These are phyloP conservation scores for Orchesella cincta DNA, from an alignment of 1,140 invertebrate species.

Conservation along the genomic window DNA sequence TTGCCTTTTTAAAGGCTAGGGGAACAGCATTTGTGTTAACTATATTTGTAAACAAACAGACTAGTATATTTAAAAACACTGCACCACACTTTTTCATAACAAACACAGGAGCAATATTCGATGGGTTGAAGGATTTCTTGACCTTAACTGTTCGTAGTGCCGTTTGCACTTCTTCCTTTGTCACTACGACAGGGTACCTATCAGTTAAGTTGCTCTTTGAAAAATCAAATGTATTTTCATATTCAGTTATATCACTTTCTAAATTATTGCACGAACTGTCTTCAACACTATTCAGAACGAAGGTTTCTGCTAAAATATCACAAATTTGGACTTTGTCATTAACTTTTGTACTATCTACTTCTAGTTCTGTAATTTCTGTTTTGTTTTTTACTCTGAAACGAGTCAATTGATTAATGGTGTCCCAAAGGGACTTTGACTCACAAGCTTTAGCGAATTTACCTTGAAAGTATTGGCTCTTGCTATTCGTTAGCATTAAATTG, in stretches of 20 bases:
- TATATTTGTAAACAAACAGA: not conserved
- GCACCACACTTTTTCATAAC: not conserved
- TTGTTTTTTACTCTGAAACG: not conserved
- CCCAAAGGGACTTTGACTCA: not conserved
- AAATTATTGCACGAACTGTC: not conserved
- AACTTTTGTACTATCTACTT: not conserved
- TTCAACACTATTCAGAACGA: not conserved
- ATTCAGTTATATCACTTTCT: not conserved
- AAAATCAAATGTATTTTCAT: not conserved
- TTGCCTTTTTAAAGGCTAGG: not conserved
- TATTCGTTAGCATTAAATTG: not conserved
- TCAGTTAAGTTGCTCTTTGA: not conserved
- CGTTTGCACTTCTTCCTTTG: not conserved
- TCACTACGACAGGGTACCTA: too few relatives aligned
- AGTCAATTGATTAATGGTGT: not conserved
- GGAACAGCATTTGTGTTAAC: not conserved
- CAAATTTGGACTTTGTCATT: not conserved
- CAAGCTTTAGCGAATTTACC: not conserved
- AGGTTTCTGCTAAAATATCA: not conserved
- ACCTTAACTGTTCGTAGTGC: not conserved
- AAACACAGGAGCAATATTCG: not conserved
- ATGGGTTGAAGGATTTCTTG: not conserved
- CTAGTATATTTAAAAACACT: not conserved
- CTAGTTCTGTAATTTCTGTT: not conserved
- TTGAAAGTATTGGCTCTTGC: not conserved